These are phyloP conservation scores for Onthophagus sagittarius DNA, from an alignment of 2,888 invertebrate species.

Conservation along the genomic window DNA sequence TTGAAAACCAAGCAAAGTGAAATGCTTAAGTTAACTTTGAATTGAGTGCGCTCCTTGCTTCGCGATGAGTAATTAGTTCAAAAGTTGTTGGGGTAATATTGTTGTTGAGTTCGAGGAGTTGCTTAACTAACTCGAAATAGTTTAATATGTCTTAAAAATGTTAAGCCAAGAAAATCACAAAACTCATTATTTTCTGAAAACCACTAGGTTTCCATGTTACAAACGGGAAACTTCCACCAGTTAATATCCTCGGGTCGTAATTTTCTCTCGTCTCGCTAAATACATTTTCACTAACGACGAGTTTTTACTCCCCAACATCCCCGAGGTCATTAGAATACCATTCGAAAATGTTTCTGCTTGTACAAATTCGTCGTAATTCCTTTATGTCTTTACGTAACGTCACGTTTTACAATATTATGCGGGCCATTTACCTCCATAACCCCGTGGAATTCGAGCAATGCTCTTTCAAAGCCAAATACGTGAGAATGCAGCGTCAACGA, in stretches of 20 bases:
- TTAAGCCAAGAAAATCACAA: background rate
- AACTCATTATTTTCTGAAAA: background rate
- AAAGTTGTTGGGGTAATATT: background rate
- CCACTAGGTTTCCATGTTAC: background rate
- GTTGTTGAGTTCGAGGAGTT: background rate
- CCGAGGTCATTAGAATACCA: background rate
- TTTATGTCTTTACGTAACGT: background rate
- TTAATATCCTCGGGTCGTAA: background rate
- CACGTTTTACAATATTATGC: background rate
- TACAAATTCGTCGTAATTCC: background rate
- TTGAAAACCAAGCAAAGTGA: background rate
- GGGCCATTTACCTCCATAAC: background rate
- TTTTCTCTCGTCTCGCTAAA: background rate
- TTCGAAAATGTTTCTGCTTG: background rate
- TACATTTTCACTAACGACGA: background rate
- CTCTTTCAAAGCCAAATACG: background rate
- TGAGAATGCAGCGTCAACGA: background rate
- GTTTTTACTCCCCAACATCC: no score
- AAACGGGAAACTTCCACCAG: background rate
- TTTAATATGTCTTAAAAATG: background rate
- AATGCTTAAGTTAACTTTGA: background rate
- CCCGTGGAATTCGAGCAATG: background rate
- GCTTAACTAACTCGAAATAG: background rate
- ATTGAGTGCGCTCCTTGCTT: background rate
- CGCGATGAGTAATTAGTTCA: background rate